Conservation (phyloP, 2,797 vertebrate genomes). For the Ataeniobius toweri region DNA sequence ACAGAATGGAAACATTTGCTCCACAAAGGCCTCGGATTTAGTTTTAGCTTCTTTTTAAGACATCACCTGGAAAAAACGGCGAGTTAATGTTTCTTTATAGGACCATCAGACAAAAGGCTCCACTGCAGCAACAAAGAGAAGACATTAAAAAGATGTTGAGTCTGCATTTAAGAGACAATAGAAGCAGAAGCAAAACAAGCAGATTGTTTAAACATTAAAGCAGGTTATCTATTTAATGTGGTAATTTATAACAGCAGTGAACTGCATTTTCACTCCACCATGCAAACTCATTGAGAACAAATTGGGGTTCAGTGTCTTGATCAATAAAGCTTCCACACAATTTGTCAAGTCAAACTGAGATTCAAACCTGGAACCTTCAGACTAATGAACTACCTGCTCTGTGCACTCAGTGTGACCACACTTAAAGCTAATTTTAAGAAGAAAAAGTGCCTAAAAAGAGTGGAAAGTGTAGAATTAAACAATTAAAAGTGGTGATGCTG, state of each 20-base stretch:
- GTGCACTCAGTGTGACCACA: neutral
- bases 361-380: conserved; percentile 9
- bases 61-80: conserved; percentile 3
- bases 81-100: conserved; percentile 6
- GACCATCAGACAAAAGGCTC: conserved; percentile 13
- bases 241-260: conserved; percentile 17
- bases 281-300: neutral
- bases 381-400: conserved; percentile 13
- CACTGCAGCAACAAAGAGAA: conserved; percentile 4
- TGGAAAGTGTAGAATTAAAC: conserved; percentile 16
- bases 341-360: conserved; percentile 2
- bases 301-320: neutral
- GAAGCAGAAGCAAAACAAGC: conserved; percentile 17
- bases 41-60: conserved; percentile 6
- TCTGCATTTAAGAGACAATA: conserved; percentile 22
- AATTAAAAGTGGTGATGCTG: conserved; percentile 9
- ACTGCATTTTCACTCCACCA: neutral
- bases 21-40: conserved; percentile 11
- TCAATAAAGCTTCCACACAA: conserved; percentile 10
- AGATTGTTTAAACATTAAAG: conserved; percentile 26
- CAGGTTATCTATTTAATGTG: conserved; percentile 24
- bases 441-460: conserved; percentile 5
- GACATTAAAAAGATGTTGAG: conserved; percentile 21
- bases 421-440: neutral
- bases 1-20: conserved; percentile 7